phyloP scores from a whole-genome alignment of 2,888 invertebrate species.

The Mythimna albipuncta region DNA sequence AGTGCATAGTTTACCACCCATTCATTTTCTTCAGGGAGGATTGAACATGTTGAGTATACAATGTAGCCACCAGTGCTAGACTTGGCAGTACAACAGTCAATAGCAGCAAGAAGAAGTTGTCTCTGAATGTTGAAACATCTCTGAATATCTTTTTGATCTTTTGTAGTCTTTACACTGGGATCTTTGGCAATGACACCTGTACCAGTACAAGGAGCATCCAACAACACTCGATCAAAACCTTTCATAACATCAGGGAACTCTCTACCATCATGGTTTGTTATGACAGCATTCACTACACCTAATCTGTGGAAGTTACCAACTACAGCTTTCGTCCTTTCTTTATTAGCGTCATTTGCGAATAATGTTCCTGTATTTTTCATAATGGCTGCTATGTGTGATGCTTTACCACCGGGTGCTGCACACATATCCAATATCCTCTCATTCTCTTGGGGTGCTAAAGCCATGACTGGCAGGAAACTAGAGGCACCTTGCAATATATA shows the following conservation, averaged over 20 bases:
- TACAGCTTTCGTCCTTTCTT: constrained; percentile 96
- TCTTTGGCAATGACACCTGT: constrained; percentile 99
- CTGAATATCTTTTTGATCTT: constrained; percentile 97
- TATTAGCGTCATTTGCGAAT: constrained; percentile 98
- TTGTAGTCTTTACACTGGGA: constrained; percentile 98
- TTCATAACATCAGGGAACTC: constrained; percentile 96
- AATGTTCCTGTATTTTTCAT: constrained; percentile 99
- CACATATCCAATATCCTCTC: constrained; percentile 99
- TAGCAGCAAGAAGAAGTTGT: constrained; percentile 98
- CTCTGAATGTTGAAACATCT: constrained; percentile 98
- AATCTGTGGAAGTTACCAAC: constrained; percentile 99
- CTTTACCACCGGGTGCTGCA: constrained; percentile 99
- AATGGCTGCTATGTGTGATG: constrained; percentile 98
- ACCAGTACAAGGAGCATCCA: constrained; percentile 99
- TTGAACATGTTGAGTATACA: constrained; percentile 99
- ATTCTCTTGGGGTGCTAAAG: constrained; percentile 98
- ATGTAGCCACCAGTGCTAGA: constrained; percentile 98
- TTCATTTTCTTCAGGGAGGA: constrained; percentile 99
- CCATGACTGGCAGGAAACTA: constrained; percentile 99
- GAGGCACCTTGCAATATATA: constrained; percentile 99
- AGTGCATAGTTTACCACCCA: constrained; percentile 99
- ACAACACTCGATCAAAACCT: constrained; percentile 98
- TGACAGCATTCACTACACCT: constrained; percentile 98
- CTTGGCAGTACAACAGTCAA: constrained; percentile 98
- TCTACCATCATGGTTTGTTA: constrained; percentile 97